Evolutionary conservation across 1,140 invertebrate genomes (phyloP).

Genomic region (Lordiphosa mommai): DNA sequence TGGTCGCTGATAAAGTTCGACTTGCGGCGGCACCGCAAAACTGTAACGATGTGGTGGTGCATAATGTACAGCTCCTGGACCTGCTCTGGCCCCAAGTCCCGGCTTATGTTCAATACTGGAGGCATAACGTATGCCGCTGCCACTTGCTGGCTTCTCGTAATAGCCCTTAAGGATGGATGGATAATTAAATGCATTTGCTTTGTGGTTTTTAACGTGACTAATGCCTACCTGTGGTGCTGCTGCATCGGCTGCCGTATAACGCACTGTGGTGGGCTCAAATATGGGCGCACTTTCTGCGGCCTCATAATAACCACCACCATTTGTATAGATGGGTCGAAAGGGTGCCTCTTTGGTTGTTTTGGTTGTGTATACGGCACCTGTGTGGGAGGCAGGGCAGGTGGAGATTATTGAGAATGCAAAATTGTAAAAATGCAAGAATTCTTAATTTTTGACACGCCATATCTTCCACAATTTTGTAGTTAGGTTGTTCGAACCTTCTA

Average conservation of each 20-base stretch:
- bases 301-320: constrained; percentile 31
- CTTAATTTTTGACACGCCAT: too few species aligned
- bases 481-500: too few species aligned
- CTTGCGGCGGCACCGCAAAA: constrained; percentile 51
- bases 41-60: constrained; percentile 47
- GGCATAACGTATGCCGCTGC: constrained; percentile 23
- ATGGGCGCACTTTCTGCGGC: constrained; percentile 24
- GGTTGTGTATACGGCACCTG: constrained; percentile 29
- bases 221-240: constrained; percentile 43
- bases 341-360: constrained; percentile 32
- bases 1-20: constrained; percentile 57
- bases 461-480: too few species aligned
- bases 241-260: constrained; percentile 56
- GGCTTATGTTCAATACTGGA: constrained; percentile 9
- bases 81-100: constrained; percentile 6
- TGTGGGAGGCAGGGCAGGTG: not conserved
- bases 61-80: constrained; percentile 9
- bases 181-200: constrained; percentile 31
- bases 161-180: constrained; percentile 15
- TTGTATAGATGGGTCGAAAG: constrained; percentile 38
- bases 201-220: constrained; percentile 5
- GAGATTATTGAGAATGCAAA: not conserved
- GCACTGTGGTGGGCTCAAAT: constrained; percentile 59
- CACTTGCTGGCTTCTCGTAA: constrained; percentile 38
- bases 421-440: too few species aligned